Conservation (phyloP, 2,113 vertebrate species). For the Terrapene triunguis region DNA sequence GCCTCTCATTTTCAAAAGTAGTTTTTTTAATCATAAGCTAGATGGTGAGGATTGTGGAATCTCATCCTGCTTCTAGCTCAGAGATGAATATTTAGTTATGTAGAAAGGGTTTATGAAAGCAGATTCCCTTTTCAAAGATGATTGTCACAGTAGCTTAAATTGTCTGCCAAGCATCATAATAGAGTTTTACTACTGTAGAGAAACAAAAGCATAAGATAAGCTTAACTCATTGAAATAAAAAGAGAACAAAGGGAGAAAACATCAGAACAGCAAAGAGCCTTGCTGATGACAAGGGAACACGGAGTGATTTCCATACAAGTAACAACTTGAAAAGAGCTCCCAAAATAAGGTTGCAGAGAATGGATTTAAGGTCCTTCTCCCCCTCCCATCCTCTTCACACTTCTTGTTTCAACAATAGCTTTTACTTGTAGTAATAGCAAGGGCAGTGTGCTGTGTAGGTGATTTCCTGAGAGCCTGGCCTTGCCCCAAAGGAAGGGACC, state of each 20-base stretch:
- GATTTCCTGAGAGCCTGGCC: not conserved
- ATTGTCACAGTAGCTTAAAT: constrained; percentile 77
- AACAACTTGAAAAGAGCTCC: constrained; percentile 40
- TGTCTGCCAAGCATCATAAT: constrained; percentile 74
- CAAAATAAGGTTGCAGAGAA: constrained; percentile 51
- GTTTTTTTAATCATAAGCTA: constrained; percentile 51
- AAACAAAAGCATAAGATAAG: constrained; percentile 79
- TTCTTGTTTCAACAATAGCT: not conserved
- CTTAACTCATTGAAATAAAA: constrained; percentile 71
- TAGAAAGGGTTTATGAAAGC: constrained; percentile 70
- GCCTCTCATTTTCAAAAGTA: constrained; percentile 29
- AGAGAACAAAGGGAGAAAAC: constrained; percentile 43
- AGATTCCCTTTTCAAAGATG: constrained; percentile 69
- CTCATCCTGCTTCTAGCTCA: not conserved
- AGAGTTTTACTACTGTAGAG: constrained; percentile 74
- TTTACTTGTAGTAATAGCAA: not conserved
- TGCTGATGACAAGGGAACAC: constrained; percentile 15
- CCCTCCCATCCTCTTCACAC: not conserved
- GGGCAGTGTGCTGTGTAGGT: not conserved
- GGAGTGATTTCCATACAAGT: constrained; percentile 51
- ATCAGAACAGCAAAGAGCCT: constrained; percentile 18
- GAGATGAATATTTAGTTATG: constrained; percentile 61
- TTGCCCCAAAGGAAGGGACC: not conserved
- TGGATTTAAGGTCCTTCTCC: not conserved
- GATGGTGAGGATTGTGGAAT: not conserved